Base-by-base conservation (phyloP, 2,888 invertebrate species). In the Drosophila eohydei region DNA sequence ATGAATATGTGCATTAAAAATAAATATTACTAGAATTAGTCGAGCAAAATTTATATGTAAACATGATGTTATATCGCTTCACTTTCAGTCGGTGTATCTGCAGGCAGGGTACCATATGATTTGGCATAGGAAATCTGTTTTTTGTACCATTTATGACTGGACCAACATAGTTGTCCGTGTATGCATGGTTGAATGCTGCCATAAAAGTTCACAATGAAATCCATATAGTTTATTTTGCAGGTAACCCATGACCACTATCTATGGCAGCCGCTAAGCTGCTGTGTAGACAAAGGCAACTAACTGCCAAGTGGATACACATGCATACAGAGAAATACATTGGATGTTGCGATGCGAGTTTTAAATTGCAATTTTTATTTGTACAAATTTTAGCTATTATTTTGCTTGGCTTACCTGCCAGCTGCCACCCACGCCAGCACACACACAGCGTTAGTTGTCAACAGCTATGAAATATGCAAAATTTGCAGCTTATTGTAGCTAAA, bases 331-430 rank as follows among this genome's bases (percentile, higher is more conserved):
- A 0, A 60, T 28, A 68, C n/a, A 58, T 46, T 64, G 44, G 28
- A 30, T 46, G 48, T 57, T 54, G 44, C 55, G 44, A 26, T 50
- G 43, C 55, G 74, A 73, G 73, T 67, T 83, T 88, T 80, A 84
- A 86, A 84, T 81, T 88, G 79, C 79, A 81, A 81, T 89, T 84
- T 89, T 89, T 89, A 89, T 84, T 88, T 85, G 81, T 80, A 80
- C 71, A 80, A 84, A 89, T 81, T 85, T 80, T 72, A 72, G 78
- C 84, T 64, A 87, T 87, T 85, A 89, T 89, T 85, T 81, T 70
- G 77, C 84, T 88, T 76, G 79, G 83, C 60, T 73, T 71, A 79
- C 71, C 84, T 65, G 67, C 50, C 54, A 73, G 43, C 68, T 46
- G 38, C 57, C 43, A 38, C 46, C 62, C 56, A 57, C 41, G 34